Percentiles rank a stretch among this genome's conserved stretches.
phyloP scores from a whole-genome alignment of 2,113 vertebrate species.

The Saguinus imperator region DNA sequence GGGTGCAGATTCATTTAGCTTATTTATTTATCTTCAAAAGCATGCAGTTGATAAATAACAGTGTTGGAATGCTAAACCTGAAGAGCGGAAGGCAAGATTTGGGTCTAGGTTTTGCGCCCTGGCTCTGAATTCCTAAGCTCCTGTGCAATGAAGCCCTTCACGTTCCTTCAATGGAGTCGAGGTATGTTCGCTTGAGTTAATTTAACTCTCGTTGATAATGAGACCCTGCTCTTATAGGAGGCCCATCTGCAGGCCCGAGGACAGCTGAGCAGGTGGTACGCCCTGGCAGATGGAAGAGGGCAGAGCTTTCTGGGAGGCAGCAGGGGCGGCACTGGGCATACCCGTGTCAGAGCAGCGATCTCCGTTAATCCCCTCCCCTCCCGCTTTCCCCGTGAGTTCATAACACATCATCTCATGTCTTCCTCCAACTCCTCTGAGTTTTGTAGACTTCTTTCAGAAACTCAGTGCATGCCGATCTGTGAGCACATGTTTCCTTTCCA shows the following conservation, averaged over 20 bases:
- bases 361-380: not conserved
- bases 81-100: not conserved
- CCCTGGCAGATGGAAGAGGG: not conserved
- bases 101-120: not conserved
- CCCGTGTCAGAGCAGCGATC: not conserved
- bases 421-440: not conserved
- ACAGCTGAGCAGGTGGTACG: not conserved
- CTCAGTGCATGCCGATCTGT: not conserved
- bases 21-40: not conserved
- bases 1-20: not conserved
- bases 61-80: not conserved
- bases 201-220: not conserved
- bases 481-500: too few species aligned
- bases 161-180: not conserved
- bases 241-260: not conserved
- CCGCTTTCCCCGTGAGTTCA: not conserved
- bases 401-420: not conserved
- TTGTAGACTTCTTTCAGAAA: not conserved
- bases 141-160: not conserved
- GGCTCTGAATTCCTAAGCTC: not conserved
- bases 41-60: fast-evolving
- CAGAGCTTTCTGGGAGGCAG: not conserved
- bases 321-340: fast-evolving
- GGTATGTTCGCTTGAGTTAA: not conserved
- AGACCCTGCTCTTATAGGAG: not conserved